Conservation (phyloP, 2,113 vertebrate genomes). For the Struthio camelus region DNA sequence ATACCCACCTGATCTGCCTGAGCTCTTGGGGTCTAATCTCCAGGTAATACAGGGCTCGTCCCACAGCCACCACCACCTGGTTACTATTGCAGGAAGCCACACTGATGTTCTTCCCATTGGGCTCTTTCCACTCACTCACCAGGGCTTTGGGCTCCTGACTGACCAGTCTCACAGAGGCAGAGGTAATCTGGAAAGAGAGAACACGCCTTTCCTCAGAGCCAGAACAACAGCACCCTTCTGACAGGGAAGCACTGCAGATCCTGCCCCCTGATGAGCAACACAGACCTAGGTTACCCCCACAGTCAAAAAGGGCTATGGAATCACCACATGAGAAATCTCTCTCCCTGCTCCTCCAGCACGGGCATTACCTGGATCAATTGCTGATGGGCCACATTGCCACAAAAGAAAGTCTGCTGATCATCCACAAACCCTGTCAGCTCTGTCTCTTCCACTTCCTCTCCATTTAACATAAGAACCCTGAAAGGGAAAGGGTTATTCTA, state of each 20-base stretch:
- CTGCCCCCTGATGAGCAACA: neutral
- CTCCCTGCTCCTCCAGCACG: neutral
- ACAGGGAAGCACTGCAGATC: neutral
- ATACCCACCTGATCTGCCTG: conserved; percentile 90
- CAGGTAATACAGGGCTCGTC: conserved; percentile 93
- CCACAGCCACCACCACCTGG: conserved; percentile 96
- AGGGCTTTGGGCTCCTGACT: conserved; percentile 93
- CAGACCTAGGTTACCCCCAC: neutral
- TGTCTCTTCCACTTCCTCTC: conserved; percentile 97
- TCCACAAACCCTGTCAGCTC: conserved; percentile 96
- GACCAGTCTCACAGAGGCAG: conserved; percentile 92
- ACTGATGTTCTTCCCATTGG: conserved; percentile 95
- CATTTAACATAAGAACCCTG: conserved; percentile 96
- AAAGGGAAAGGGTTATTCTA: neutral
- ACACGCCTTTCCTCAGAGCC: neutral
- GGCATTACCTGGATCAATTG: conserved; percentile 91
- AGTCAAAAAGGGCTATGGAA: accelerated
- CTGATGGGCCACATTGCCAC: conserved; percentile 94
- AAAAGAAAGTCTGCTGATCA: conserved; percentile 98
- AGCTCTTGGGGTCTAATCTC: conserved; percentile 94
- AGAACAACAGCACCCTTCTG: accelerated
- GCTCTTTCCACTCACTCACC: conserved; percentile 97
- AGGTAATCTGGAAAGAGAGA: conserved; percentile 86
- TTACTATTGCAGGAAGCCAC: conserved; percentile 96
- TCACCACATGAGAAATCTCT: neutral